Evolutionary conservation across 2,113 vertebrate species (phyloP).

Genomic region (Fregata magnificens): DNA sequence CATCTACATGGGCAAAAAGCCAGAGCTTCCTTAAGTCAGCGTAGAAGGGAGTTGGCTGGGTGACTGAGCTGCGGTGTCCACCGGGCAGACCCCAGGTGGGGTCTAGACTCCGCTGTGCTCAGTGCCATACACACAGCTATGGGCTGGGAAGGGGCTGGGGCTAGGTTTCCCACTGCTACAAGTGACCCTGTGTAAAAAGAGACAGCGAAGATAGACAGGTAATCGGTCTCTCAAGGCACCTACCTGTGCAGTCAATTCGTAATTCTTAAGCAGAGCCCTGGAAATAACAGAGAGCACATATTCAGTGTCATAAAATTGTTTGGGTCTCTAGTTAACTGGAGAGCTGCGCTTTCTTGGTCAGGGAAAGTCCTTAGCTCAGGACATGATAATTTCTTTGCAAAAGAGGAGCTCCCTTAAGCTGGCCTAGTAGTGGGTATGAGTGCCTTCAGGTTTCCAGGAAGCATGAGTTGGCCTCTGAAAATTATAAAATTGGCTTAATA

Average conservation of each 20-base stretch:
- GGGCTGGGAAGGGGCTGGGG: neutral
- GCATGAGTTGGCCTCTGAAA: neutral
- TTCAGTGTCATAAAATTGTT: neutral
- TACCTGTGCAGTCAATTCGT: neutral
- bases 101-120: fast-evolving
- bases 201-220: neutral
- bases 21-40: neutral
- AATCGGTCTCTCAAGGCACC: neutral
- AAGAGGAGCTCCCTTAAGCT: neutral
- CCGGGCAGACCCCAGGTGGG: neutral
- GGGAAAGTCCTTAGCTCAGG: neutral
- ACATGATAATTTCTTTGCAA: neutral
- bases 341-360: neutral
- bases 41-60: neutral
- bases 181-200: neutral
- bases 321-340: neutral
- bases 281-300: neutral
- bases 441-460: neutral
- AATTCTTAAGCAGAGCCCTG: neutral
- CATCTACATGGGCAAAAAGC: neutral
- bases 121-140: neutral
- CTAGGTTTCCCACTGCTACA: neutral
- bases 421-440: neutral
- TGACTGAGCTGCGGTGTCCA: neutral
- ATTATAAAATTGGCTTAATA: neutral